phyloP scores from a whole-genome alignment of 2,888 invertebrate genomes.

The Aphidius colemani region DNA sequence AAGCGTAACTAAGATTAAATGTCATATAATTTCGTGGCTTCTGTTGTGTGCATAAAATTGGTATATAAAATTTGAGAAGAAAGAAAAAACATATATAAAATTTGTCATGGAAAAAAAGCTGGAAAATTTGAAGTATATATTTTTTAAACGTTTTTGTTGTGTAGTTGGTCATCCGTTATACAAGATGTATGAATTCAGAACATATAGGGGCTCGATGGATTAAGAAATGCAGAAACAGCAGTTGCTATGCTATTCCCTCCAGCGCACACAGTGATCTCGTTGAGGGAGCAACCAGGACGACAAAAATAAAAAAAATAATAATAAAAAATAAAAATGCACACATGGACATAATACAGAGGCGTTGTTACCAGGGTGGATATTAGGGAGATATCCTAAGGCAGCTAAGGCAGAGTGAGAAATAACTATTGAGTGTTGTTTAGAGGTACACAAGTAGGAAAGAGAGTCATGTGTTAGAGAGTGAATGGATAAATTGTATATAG shows the following conservation, averaged over 20 bases:
- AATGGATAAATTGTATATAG: constrained; percentile 16
- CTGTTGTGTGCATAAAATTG: neutral
- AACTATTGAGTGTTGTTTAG: neutral
- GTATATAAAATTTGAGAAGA: neutral
- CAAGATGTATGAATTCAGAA: constrained; percentile 44
- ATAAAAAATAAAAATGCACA: constrained; percentile 18
- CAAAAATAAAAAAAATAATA: constrained; percentile 23
- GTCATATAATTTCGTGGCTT: neutral
- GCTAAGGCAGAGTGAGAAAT: constrained; percentile 19
- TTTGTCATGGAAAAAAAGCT: neutral
- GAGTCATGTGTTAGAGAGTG: constrained; percentile 12
- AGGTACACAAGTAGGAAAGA: constrained; percentile 24
- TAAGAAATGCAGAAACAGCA: constrained; percentile 59
- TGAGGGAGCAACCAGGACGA: constrained; percentile 16
- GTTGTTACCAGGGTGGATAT: constrained; percentile 31
- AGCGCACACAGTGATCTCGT: constrained; percentile 21
- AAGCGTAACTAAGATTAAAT: neutral
- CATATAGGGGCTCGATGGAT: constrained; percentile 43
- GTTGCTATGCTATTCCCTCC: constrained; percentile 55
- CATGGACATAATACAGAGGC: constrained; percentile 24
- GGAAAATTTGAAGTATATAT: neutral
- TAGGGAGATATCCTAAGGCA: constrained; percentile 18
- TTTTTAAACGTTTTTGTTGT: neutral
- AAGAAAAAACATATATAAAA: neutral
- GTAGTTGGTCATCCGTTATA: constrained; percentile 52